Evolutionary conservation across 2,797 vertebrate species (phyloP).

Genomic region (Mastacembelus armatus): DNA sequence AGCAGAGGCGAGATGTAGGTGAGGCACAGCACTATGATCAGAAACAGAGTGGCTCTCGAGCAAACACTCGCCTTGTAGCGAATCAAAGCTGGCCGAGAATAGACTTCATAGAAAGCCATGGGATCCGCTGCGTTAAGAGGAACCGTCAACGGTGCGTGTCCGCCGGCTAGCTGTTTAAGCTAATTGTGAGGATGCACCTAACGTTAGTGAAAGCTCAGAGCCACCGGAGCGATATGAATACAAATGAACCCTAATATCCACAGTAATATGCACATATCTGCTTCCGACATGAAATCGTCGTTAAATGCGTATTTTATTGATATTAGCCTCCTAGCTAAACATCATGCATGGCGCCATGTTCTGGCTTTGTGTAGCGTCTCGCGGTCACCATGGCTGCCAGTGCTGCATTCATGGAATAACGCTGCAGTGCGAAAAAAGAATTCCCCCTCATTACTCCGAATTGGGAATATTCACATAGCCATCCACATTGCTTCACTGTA

Average conservation of each 20-base stretch:
- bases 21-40: conserved; percentile 83
- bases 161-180: conserved; percentile 22
- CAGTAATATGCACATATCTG: background rate
- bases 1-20: conserved; percentile 93
- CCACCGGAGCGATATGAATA: background rate
- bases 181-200: background rate
- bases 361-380: conserved; percentile 66
- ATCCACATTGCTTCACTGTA: background rate
- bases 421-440: background rate
- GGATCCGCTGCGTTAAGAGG: no score
- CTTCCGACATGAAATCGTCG: background rate
- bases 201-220: background rate
- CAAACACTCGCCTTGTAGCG: conserved; percentile 90
- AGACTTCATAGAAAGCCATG: conserved; percentile 90
- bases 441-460: background rate
- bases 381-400: conserved; percentile 77
- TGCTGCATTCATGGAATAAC: conserved; percentile 18
- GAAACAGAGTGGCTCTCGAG: conserved; percentile 88
- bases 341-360: conserved; percentile 45
- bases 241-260: no score
- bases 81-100: conserved; percentile 86
- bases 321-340: conserved; percentile 6
- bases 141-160: background rate
- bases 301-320: background rate
- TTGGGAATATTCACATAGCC: background rate